phyloP scores from a whole-genome alignment of 2,888 invertebrate species.

The Polydrusus cervinus region DNA sequence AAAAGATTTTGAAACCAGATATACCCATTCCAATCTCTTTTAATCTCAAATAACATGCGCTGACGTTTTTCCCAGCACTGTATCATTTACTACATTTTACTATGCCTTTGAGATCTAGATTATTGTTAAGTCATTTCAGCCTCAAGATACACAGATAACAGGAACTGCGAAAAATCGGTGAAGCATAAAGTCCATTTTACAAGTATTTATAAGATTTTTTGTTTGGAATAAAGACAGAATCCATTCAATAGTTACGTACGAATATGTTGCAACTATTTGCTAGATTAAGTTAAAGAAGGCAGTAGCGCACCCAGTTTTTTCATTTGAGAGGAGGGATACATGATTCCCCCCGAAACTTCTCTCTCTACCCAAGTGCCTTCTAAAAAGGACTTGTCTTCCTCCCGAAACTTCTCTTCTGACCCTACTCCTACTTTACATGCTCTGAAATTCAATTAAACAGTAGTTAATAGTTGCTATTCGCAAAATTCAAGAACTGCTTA shows the following conservation, averaged over 20 bases:
- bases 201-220: slow-evolving; percentile 4
- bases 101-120: neutral
- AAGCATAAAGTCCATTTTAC: slow-evolving; percentile 11
- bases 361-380: too few relatives aligned
- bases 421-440: too few relatives aligned
- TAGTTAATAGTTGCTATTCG: too few relatives aligned
- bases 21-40: slow-evolving; percentile 20
- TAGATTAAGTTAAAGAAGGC: neutral
- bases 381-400: too few relatives aligned
- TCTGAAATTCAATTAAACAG: too few relatives aligned
- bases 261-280: slow-evolving; percentile 1
- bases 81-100: slow-evolving; percentile 18
- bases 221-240: neutral
- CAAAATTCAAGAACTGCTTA: too few relatives aligned
- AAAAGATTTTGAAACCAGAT: slow-evolving; percentile 26
- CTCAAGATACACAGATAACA: slow-evolving; percentile 30
- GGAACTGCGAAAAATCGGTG: slow-evolving; percentile 19
- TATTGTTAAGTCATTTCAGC: slow-evolving; percentile 32
- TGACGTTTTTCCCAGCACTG: slow-evolving; percentile 14
- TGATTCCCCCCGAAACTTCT: too few relatives aligned
- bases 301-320: too few relatives aligned
- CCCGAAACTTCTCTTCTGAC: too few relatives aligned
- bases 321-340: too few relatives aligned
- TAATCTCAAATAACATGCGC: slow-evolving; percentile 2
- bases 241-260: neutral